Evolutionary conservation across 1,140 invertebrate species (phyloP).

Genomic region (Drosophila murphyi): DNA sequence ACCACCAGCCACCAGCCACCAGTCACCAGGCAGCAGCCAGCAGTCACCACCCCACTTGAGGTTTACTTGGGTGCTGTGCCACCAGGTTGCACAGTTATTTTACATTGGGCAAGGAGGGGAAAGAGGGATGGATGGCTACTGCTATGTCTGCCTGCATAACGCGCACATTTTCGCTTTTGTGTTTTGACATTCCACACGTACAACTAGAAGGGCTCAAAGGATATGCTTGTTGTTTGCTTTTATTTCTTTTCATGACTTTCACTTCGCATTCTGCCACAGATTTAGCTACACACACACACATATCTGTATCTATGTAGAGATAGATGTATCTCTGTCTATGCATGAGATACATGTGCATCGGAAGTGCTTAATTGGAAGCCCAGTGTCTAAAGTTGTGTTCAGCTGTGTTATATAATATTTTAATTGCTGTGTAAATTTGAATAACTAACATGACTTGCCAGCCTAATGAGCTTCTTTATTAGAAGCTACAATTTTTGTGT

Average conservation of each 20-base stretch:
- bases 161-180: constrained; percentile 48
- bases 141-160: constrained; percentile 31
- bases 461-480: neutral
- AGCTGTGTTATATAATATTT: constrained; percentile 11
- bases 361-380: constrained; percentile 41
- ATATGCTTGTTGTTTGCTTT: constrained; percentile 6
- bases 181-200: constrained; percentile 32
- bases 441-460: neutral
- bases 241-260: constrained; percentile 43
- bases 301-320: constrained; percentile 18
- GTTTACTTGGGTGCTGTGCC: constrained; percentile 14
- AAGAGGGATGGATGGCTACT: neutral
- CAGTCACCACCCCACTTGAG: constrained; percentile 3
- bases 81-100: neutral
- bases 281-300: constrained; percentile 8
- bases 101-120: neutral
- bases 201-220: constrained; percentile 2
- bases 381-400: constrained; percentile 2
- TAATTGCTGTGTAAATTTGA: constrained; percentile 25
- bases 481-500: neutral
- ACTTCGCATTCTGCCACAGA: constrained; percentile 47
- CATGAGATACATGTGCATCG: constrained; percentile 2
- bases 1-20: neutral
- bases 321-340: neutral
- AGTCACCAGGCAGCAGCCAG: too few species aligned